Base-by-base conservation (phyloP, 2,797 vertebrate species). In the Sebastiscus albofasciatus region DNA sequence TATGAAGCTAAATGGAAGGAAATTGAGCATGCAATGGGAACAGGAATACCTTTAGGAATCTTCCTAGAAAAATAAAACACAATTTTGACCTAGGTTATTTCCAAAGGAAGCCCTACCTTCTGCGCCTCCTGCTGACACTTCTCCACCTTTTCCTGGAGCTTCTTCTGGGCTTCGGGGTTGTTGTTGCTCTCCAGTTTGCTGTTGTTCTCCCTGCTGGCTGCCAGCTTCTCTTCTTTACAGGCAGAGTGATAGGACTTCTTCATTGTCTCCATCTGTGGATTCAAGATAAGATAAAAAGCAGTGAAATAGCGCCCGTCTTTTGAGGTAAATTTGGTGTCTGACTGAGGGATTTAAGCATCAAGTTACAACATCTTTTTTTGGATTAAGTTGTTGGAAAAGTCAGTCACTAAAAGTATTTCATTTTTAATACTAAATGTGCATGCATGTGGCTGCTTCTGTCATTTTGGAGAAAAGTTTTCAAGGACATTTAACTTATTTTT, bases 71-170 rank as follows among this genome's bases (percentile, higher is more conserved):
- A n/a, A 67, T 42, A 49, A 33, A 64, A 36, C 5, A 49, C 9
- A 10, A 13, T 26, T 24, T 60, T 61, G 42, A 36, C 12, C n/a
- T 24, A 2, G 13, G 6, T 42, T 42, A 7, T 42, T 42, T 42
- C 39, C 39, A 42, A 42, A 72, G 49, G 52, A 49, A 72, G 34
- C 27, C 62, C 18, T 93, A 99, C 99, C 99, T 98, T 99, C 67
- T 98, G 96, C 10, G 96, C 93, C 56, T 99, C 99, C 93, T 99
- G 98, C 79, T 99, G 99, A 94, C 97, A 97, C 78, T 97, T 99
- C 87, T 99, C 98, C 90, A 99, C 95, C 94, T 99, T 99, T 92
- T 99, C 99, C 87, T 99, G 98, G 16, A 99, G 93, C 87, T 99
- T 99, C 95, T 98, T 99, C 66, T 97, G 97, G 22, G 96, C 96